These are phyloP conservation scores for Chunga burmeisteri DNA, from an alignment of 2,113 vertebrate species.

Conservation along the genomic window DNA sequence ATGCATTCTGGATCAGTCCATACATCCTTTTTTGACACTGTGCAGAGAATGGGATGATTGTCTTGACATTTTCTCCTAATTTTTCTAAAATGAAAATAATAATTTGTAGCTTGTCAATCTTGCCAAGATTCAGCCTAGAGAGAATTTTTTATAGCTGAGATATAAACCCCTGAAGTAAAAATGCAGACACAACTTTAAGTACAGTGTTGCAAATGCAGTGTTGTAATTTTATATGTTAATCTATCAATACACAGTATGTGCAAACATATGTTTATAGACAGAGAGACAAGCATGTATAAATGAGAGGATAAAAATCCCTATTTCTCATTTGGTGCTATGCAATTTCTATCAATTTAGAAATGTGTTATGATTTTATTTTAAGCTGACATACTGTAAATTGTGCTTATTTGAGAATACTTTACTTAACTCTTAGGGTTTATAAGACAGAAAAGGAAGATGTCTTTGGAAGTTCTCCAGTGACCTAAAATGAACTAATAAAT, in stretches of 20 bases:
- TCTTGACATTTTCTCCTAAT: constrained; percentile 8
- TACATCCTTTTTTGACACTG: neutral
- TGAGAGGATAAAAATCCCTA: constrained; percentile 72
- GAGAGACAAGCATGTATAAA: constrained; percentile 75
- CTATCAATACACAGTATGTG: constrained; percentile 77
- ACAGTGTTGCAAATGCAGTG: constrained; percentile 72
- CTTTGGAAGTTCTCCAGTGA: constrained; percentile 53
- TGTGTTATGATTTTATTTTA: constrained; percentile 74
- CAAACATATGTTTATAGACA: constrained; percentile 81
- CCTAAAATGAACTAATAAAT: constrained; percentile 61
- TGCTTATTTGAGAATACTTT: constrained; percentile 67
- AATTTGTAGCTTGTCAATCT: constrained; percentile 33
- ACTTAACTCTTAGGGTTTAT: constrained; percentile 65
- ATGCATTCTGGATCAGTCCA: neutral
- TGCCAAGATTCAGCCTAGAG: constrained; percentile 50
- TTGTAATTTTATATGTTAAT: constrained; percentile 78
- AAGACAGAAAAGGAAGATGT: constrained; percentile 47
- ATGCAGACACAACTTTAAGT: constrained; percentile 77
- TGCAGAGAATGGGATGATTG: neutral
- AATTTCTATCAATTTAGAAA: constrained; percentile 78
- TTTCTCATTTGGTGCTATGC: constrained; percentile 73
- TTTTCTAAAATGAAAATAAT: constrained; percentile 29
- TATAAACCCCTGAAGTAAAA: constrained; percentile 73
- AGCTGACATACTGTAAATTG: constrained; percentile 66
- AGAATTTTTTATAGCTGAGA: constrained; percentile 66